Evolutionary conservation across 2,797 vertebrate species (phyloP), one percentile per base, ranked within the genome.

Genomic region (Chiroxiphia lanceolata): DNA sequence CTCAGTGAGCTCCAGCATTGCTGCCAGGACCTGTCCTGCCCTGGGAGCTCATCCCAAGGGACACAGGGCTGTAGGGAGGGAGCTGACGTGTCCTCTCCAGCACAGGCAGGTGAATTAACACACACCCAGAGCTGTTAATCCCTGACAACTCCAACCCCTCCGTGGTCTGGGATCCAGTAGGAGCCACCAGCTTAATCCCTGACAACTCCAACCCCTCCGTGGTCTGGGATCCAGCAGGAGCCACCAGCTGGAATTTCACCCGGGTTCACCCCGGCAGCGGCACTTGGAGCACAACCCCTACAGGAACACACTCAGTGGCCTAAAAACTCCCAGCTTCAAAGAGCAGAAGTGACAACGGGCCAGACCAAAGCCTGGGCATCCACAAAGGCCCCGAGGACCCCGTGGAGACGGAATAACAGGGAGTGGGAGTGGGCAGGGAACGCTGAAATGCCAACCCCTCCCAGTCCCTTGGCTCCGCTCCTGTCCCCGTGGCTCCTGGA

Each of bases 241-340:
- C 12, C 57, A 19, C 45, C 3, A 3, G 21, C 60, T 16, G 3
- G 65, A 48, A 17, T 27, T 5, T 47, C 71, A 57, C 70, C 79
- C 12, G 75, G 1, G 8, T 76, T 65, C 15, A 38, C 33, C 33
- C 5, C 6, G 31, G 33, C 10, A 36, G 67, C 2, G 29, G 54
- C 59, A 17, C 34, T 36, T 14, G 23, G 26, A 78, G 67, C 67
- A 50, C 57, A 15, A 50, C 53, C 57, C 47, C 1, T 11, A 15
- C 4, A 15, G 0, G 76, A 80, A 72, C 23, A 15, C 63, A 0
- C 11, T 15, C 40, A 9, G 6, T 3, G 8, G 22, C 59, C 63
- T 85, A 7, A 54, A 67, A 19, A 59, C 18, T 33, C 38, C 40
- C 87, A 20, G 54, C 63, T n/a, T 23, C 42, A 3, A 53, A n/a